Evolutionary conservation across 2,888 invertebrate species (phyloP).

Genomic region (Thymelicus acteon): DNA sequence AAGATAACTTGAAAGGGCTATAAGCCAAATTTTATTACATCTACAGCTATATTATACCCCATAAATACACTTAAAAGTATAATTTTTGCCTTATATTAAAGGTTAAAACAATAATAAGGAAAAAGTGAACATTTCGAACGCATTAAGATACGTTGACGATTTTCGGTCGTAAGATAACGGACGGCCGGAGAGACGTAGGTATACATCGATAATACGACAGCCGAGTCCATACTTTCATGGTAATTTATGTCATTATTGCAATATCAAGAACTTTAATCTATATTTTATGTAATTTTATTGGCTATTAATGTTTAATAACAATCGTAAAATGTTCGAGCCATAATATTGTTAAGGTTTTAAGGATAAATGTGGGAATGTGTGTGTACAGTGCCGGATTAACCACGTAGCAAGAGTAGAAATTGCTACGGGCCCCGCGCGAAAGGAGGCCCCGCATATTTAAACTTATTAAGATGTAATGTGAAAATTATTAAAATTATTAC

Average conservation of each 20-base stretch:
- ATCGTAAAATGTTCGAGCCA: background rate
- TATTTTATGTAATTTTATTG: slow-evolving; percentile 31
- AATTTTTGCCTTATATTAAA: slow-evolving; percentile 2
- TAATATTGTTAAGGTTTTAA: background rate
- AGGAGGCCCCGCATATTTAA: too few relatives aligned
- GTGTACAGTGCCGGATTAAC: too few relatives aligned
- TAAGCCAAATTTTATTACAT: background rate
- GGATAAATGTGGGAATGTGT: too few relatives aligned
- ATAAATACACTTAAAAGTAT: background rate
- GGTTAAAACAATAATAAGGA: slow-evolving; percentile 25
- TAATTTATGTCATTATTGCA: slow-evolving; percentile 28
- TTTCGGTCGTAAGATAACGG: slow-evolving; percentile 25
- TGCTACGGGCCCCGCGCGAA: too few relatives aligned
- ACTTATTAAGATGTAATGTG: too few relatives aligned
- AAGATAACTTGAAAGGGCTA: background rate
- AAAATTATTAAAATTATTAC: too few relatives aligned
- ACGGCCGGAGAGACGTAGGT: slow-evolving; percentile 2
- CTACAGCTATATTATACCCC: background rate
- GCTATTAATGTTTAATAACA: background rate
- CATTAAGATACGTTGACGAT: slow-evolving; percentile 31
- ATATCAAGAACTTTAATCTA: slow-evolving; percentile 24
- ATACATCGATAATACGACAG: slow-evolving; percentile 1
- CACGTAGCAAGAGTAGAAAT: too few relatives aligned
- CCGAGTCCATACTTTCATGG: slow-evolving; percentile 21
- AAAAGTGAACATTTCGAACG: slow-evolving; percentile 15